Evolutionary conservation across 2,113 vertebrate species (phyloP).

Genomic region (Beaufortia kweichowensis): DNA sequence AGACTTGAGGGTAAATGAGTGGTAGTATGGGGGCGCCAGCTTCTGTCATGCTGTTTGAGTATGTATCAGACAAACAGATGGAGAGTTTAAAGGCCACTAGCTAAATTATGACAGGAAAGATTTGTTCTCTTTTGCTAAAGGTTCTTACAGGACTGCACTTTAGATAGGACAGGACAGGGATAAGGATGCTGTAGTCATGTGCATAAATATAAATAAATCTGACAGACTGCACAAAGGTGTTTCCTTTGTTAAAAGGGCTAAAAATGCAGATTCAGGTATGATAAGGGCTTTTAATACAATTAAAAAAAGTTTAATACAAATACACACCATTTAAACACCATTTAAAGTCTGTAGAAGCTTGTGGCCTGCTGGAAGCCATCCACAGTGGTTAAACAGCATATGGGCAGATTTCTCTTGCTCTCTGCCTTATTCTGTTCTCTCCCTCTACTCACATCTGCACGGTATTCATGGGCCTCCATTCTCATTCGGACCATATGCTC

Average conservation of each 20-base stretch:
- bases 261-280: too few species aligned
- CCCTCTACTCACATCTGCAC: conserved; percentile 67
- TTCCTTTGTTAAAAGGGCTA: too few species aligned
- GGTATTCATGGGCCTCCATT: conserved; percentile 66
- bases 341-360: conserved; percentile 60
- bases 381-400: conserved; percentile 66
- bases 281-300: too few species aligned
- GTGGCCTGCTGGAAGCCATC: conserved; percentile 67
- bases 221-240: too few species aligned
- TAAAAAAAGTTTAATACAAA: not conserved
- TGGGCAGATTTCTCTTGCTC: conserved; percentile 61
- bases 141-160: conserved; percentile 35
- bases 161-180: conserved; percentile 33
- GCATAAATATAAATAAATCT: not conserved
- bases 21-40: conserved; percentile 62
- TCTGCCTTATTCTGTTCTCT: conserved; percentile 14
- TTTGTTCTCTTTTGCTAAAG: conserved; percentile 52
- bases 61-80: conserved; percentile 58
- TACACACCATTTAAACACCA: conserved; percentile 13
- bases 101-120: conserved; percentile 66
- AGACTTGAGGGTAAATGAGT: conserved; percentile 69
- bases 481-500: conserved; percentile 74
- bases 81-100: conserved; percentile 54
- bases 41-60: conserved; percentile 65
- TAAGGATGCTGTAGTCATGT: not conserved